Evolutionary conservation across 2,113 vertebrate genomes (phyloP).

Genomic region (Heterotilapia buettikoferi): DNA sequence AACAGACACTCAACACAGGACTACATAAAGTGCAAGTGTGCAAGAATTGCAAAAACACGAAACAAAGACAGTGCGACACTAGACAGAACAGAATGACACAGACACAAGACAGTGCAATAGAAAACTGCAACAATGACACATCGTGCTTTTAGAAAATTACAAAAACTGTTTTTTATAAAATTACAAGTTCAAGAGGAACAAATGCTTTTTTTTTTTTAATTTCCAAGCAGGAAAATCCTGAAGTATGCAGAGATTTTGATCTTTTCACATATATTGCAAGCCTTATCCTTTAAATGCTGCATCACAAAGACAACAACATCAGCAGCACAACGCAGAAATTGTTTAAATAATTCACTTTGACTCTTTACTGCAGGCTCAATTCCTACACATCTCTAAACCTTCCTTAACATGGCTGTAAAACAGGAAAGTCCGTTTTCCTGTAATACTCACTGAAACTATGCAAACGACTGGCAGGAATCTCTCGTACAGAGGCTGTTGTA

Average conservation of each 20-base stretch:
- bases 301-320: background rate
- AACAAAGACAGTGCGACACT: background rate
- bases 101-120: background rate
- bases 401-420: background rate
- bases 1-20: background rate
- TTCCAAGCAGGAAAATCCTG: background rate
- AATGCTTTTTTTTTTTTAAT: background rate
- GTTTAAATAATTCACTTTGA: background rate
- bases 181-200: background rate
- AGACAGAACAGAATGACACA: background rate
- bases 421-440: background rate
- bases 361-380: background rate
- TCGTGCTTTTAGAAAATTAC: background rate
- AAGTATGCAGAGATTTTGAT: rapidly evolving
- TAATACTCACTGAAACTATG: background rate
- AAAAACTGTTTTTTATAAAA: too few species aligned
- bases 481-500: background rate
- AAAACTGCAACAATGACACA: background rate
- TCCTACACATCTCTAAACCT: background rate
- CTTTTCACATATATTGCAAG: background rate
- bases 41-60: background rate
- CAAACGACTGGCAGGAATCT: background rate
- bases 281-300: background rate
- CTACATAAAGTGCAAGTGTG: background rate
- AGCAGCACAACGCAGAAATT: background rate